Base-by-base conservation (phyloP, 2,113 vertebrate genomes). In the Hiodon tergisus region DNA sequence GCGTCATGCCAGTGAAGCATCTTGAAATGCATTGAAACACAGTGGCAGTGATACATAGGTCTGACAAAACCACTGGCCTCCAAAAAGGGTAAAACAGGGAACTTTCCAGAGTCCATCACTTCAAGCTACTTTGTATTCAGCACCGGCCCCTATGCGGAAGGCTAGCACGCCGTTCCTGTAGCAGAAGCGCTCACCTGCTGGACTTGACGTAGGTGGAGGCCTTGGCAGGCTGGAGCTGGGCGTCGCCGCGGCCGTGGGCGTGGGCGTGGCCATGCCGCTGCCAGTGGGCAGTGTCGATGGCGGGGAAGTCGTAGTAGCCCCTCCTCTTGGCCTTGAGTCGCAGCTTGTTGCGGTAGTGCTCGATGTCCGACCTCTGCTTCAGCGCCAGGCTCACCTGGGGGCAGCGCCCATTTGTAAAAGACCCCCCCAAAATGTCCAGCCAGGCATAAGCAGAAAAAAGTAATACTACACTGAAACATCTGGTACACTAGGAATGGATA, bases 321-420 rank as follows among this genome's bases (percentile, higher is more conserved):
- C 98, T 99, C 83, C 94, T 91, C 77, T 96, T 92, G 48, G 96
- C 95, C 83, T 99, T 99, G 78, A 98, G 93, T 0, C 96, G 94
- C 77, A 98, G 91, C 81, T 99, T 99, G 88, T 99, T 98, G 82
- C 96, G 92, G 83, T 99, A 98, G 81, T 98, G 96, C 77, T 99
- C 97, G 2, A 99, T 98, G 83, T 99, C 97, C 0, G 97, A 98
- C 84, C 98, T 99, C 89, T 98, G 97, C 84, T 98, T 99, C 81
- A 98, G 86, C 6, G 90, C 89, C 76, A 95, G 94, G 86, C 94
- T 97, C 47, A 92, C 92, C 97, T 99, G 84, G 7, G 13, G n/a
- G 47, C 10, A 55, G 13, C 47, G 47, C 10, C 47, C 46, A 4
- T 5, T 46, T 13, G 0, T 16, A 63, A 17, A 50, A 71, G 47